Evolutionary conservation across 2,113 vertebrate species (phyloP).

Genomic region (Engraulis encrasicolus): DNA sequence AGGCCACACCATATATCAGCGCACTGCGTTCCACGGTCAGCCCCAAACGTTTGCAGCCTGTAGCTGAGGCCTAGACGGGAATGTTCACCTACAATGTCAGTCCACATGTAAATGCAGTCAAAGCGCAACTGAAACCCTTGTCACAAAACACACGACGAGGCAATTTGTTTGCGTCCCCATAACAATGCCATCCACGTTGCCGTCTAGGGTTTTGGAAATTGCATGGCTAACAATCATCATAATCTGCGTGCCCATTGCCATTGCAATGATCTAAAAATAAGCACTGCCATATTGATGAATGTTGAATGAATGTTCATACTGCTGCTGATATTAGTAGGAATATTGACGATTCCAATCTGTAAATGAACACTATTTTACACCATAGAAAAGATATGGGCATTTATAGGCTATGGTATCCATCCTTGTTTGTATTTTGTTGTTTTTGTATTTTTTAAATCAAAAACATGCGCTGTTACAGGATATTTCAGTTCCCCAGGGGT

Average conservation of each 20-base stretch:
- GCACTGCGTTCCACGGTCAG: constrained; percentile 66
- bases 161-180: background rate
- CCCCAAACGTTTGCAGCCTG: constrained; percentile 36
- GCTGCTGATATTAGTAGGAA: background rate
- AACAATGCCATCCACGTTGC: background rate
- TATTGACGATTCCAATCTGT: background rate
- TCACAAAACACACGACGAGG: background rate
- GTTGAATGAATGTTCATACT: background rate
- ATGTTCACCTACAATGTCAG: background rate
- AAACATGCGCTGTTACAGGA: background rate
- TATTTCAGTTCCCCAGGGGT: background rate
- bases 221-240: background rate
- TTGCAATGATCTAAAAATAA: background rate
- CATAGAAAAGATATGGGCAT: background rate
- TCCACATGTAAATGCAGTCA: background rate
- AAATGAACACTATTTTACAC: background rate
- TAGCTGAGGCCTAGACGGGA: background rate
- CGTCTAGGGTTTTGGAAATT: background rate
- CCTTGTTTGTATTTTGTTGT: too few relatives aligned
- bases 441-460: background rate
- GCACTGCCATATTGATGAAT: background rate
- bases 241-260: background rate
- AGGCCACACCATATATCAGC: constrained; percentile 63
- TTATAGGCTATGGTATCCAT: too few relatives aligned
- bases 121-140: background rate